phyloP scores from a whole-genome alignment of 53 echinoderm and acorn worm genomes.

The Henricia sp. region DNA sequence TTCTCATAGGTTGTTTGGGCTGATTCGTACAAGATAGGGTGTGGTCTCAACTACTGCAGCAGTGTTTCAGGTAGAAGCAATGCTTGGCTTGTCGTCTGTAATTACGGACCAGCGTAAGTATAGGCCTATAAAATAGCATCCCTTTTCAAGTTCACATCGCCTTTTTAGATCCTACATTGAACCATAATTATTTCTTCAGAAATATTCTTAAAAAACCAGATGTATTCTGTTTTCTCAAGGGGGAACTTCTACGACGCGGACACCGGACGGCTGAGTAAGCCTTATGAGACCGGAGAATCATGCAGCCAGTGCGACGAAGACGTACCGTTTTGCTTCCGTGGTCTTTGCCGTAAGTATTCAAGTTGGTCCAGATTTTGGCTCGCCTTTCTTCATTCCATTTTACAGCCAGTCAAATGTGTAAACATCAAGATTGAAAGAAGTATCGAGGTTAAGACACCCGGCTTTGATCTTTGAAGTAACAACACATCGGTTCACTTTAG shows the following conservation, averaged over 20 bases:
- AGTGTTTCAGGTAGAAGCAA: constrained; percentile 31
- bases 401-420: too few species aligned
- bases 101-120: constrained; percentile 94
- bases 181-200: not conserved
- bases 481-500: too few species aligned
- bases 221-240: constrained; percentile 32
- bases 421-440: too few species aligned
- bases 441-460: too few species aligned
- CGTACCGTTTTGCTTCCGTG: constrained; percentile 71
- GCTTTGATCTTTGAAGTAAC: too few species aligned
- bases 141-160: too few species aligned
- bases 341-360: constrained; percentile 82
- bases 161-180: too few species aligned
- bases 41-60: constrained; percentile 76
- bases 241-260: constrained; percentile 77
- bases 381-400: too few species aligned
- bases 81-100: constrained; percentile 86
- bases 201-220: not conserved
- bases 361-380: too few species aligned
- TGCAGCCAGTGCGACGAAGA: constrained; percentile 78
- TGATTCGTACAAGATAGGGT: constrained; percentile 74
- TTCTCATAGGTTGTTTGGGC: constrained; percentile 81
- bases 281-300: constrained; percentile 65
- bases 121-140: too few species aligned
- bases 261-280: too few species aligned